phyloP scores from a whole-genome alignment of 2,113 vertebrate species.

The Chinchilla lanigera region DNA sequence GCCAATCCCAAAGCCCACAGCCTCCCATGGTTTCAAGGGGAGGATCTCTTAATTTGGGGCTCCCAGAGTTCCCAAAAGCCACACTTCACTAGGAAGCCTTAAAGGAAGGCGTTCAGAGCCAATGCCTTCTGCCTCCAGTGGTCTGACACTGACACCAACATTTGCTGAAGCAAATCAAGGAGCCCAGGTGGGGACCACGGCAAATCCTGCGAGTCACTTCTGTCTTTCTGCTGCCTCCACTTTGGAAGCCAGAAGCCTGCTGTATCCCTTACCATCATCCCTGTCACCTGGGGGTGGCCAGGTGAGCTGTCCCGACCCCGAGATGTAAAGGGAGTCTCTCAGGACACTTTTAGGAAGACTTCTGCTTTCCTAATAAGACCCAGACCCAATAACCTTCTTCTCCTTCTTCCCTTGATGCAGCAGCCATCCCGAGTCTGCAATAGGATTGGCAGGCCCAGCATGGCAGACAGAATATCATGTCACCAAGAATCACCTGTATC shows the following conservation, averaged over 20 bases:
- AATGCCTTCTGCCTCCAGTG: neutral
- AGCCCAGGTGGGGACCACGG: neutral
- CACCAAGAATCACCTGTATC: neutral
- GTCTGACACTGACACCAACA: neutral
- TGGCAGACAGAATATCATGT: neutral
- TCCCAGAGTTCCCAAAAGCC: neutral
- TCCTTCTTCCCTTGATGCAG: neutral
- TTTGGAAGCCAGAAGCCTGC: accelerated
- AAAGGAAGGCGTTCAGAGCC: neutral
- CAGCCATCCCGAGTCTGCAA: neutral
- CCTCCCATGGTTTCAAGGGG: neutral
- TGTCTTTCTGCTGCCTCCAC: neutral
- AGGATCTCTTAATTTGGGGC: neutral
- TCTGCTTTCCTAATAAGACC: neutral
- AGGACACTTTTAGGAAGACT: neutral
- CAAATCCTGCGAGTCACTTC: accelerated
- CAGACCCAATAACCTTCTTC: neutral
- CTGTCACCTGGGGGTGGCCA: neutral
- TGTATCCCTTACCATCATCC: neutral
- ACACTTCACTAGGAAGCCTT: neutral
- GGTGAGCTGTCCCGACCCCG: neutral
- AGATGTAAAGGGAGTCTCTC: neutral
- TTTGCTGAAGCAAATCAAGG: neutral
- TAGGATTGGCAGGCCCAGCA: neutral
- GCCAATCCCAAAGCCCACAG: neutral